Percentiles rank a stretch among this genome's conserved stretches.
phyloP scores from a whole-genome alignment of 2,888 invertebrate genomes.

The Pilophorus perplexus region DNA sequence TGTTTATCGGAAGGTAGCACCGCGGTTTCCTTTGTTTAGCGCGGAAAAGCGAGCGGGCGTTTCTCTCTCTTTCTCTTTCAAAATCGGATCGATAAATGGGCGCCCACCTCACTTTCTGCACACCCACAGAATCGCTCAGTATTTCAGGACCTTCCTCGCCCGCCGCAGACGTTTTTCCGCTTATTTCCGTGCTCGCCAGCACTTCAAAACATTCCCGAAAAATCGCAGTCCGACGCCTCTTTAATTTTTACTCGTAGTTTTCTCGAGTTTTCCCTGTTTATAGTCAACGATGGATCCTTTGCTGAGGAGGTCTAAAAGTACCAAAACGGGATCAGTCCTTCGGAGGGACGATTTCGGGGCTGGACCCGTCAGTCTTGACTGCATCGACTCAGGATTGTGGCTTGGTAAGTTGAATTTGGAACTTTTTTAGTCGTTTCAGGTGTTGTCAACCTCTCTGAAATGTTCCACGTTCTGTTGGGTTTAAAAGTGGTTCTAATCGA shows the following conservation, averaged over 20 bases:
- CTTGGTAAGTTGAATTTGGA: conserved; percentile 54
- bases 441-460: too few relatives aligned
- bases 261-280: not conserved
- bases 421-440: too few relatives aligned
- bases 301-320: conserved; percentile 31
- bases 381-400: conserved; percentile 59
- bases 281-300: conserved; percentile 21
- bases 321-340: conserved; percentile 18
- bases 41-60: conserved; percentile 10
- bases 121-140: conserved; percentile 9
- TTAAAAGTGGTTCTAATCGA: too few relatives aligned
- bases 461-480: too few relatives aligned
- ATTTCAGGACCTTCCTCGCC: not conserved
- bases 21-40: conserved; percentile 22
- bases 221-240: not conserved
- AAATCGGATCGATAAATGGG: conserved; percentile 29
- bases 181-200: not conserved
- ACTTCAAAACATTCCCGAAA: not conserved
- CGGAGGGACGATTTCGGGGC: conserved; percentile 55
- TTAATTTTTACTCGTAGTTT: not conserved
- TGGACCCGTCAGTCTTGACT: conserved; percentile 60
- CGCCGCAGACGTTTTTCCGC: not conserved
- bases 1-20: conserved; percentile 28
- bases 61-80: not conserved
- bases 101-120: conserved; percentile 9